phyloP scores from a whole-genome alignment of 2,113 vertebrate genomes.

The Taurulus bubalis region DNA sequence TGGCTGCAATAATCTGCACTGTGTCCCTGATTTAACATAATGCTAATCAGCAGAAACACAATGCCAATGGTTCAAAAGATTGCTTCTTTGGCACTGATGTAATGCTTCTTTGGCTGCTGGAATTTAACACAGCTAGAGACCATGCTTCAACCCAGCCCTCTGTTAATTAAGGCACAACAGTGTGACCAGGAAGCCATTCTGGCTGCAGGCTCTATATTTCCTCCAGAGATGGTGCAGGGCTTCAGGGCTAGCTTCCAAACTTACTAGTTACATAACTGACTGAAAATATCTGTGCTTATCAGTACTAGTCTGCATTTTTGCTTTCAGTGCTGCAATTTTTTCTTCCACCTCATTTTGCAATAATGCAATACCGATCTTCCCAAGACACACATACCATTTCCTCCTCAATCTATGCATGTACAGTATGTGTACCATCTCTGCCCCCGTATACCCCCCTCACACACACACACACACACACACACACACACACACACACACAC shows the following conservation, averaged over 20 bases:
- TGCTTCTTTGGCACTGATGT: slow-evolving; percentile 37
- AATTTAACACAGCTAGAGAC: slow-evolving; percentile 36
- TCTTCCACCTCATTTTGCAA: background rate
- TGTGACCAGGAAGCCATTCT: slow-evolving; percentile 42
- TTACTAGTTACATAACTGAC: slow-evolving; percentile 4
- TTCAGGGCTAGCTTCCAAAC: slow-evolving; percentile 35
- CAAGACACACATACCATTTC: background rate
- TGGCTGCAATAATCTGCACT: slow-evolving; percentile 22
- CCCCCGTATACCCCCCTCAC: too few species aligned
- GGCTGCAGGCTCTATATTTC: slow-evolving; percentile 49
- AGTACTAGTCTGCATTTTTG: background rate
- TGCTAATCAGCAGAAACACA: slow-evolving; percentile 36
- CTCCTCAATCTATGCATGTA: background rate
- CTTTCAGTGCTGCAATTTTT: background rate
- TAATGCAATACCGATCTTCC: background rate
- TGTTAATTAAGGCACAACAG: slow-evolving; percentile 60
- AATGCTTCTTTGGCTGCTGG: slow-evolving; percentile 37
- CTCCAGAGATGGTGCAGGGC: slow-evolving; percentile 34
- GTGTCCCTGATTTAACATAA: slow-evolving; percentile 27
- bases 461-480: too few species aligned
- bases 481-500: too few species aligned
- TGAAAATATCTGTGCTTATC: slow-evolving; percentile 22
- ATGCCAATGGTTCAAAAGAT: slow-evolving; percentile 29
- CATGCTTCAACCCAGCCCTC: slow-evolving; percentile 26
- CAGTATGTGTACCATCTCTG: background rate